Evolutionary conservation across 2,113 vertebrate genomes (phyloP), one percentile per base, ranked within the genome.

Genomic region (Irena cyanogastra): DNA sequence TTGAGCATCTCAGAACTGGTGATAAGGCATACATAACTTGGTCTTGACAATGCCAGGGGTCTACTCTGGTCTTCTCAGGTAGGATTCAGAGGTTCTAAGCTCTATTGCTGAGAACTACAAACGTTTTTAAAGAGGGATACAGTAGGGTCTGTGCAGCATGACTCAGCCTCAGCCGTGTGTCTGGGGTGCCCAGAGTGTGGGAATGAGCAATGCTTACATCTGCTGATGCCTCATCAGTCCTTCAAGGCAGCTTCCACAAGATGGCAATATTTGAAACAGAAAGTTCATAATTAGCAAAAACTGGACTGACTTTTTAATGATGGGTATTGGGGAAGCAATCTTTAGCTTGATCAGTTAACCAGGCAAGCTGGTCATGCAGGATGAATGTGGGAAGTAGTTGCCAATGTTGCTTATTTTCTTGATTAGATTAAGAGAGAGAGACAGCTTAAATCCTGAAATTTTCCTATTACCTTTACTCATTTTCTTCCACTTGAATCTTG

Each of bases 251-350:
- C 52, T 71, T 89, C 95, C 95, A 89, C 90, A 31, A 94, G 94
- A 49, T 97, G 95, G 94, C 94, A 78, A 30, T 81, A 39, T 94
- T 56, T 64, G 85, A 93, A 88, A 66, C 17, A 22, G 44, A 81
- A 94, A 80, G 18, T 41, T 89, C 50, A 13, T 31, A 31, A 14
- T 27, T 54, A 16, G 41, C 27, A 28, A 83, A 72, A 89, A 11
- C 15, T 47, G 41, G 19, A 27, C 22, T 19, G n/a, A 24, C 11
- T 69, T 71, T 45, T 8, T 33, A n/a, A 22, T 30, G 47, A 13
- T 30, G 33, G 9, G 5, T 56, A 2, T 19, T 50, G 42, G 47
- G 68, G 44, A 65, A 74, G 35, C 22, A 45, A 1, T 50, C 57
- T 68, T 68, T 21, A 41, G 26, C 42, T 82, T 61, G 47, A 42